Evolutionary conservation across 2,888 invertebrate species (phyloP).

Genomic region (Seira sanloemensis): DNA sequence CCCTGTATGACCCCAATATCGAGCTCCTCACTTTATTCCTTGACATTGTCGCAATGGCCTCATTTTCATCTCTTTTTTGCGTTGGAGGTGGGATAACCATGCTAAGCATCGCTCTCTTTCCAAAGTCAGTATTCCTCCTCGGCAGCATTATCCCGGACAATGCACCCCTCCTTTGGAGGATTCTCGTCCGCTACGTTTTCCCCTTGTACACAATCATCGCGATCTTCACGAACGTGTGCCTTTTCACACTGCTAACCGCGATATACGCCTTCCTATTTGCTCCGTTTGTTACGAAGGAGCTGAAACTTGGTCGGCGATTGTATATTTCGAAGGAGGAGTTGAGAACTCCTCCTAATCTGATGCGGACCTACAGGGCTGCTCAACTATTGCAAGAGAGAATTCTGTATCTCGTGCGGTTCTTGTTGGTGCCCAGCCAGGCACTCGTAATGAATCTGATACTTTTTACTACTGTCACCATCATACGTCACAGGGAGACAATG

Average conservation of each 20-base stretch:
- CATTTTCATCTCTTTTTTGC: not conserved
- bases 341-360: not conserved
- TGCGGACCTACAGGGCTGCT: not conserved
- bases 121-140: not conserved
- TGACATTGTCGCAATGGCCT: not conserved
- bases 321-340: not conserved
- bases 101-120: not conserved
- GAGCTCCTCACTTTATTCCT: not conserved
- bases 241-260: not conserved
- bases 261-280: not conserved
- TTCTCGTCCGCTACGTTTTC: not conserved
- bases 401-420: not conserved
- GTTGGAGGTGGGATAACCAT: not conserved
- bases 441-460: not conserved
- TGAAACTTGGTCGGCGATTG: not conserved
- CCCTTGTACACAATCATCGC: not conserved
- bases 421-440: conserved; percentile 8
- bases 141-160: not conserved
- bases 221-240: not conserved
- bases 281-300: conserved; percentile 21
- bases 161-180: not conserved
- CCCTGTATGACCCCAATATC: not conserved
- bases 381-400: conserved; percentile 7
- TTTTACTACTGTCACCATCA: not conserved
- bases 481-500: conserved; percentile 9